Base-by-base conservation (phyloP, 1,140 invertebrate genomes). In the Rhynchophorus ferrugineus region DNA sequence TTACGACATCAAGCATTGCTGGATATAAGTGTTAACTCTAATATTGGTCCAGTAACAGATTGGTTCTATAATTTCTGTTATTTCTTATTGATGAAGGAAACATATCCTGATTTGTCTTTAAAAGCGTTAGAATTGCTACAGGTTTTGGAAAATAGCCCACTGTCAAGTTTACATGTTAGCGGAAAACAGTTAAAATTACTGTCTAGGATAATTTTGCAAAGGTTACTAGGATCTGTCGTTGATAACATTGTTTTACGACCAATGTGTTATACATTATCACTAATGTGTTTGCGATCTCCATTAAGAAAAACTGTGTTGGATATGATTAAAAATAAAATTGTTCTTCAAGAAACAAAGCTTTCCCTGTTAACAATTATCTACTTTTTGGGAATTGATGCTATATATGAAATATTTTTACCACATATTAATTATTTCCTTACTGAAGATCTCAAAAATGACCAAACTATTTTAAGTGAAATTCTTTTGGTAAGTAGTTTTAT, bases 11-110 rank as follows among this genome's bases (percentile, higher is more conserved):
- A 57, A 17, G 64, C 61, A 3, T 57, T 69, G 36, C 44, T 44
- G 44, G 61, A 67, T 56, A 61, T 69, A 22, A 61, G 59, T 20
- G 44, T 57, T 29, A 67, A 69, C 54, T 38, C 58, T 29, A 18
- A 48, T 19, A 64, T 69, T 36, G 67, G 64, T 3, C 62, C 64
- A 9, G 64, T 69, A 33, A 61, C 58, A 11, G 55, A 66, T 35
- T 67, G 64, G 65, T 67, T 69, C 50, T 69, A 69, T 58, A 55
- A 66, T 50, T 69, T 69, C 60, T 58, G 55, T 19, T 69, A 67
- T 47, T 61, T 66, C 9, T 39, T 69, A 17, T 48, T 69, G 6
- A 67, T 64, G 50, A 59, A 69, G 53, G 56, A 64, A 22, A 65
- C 60, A 7, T 68, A 66, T 47, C 60, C 65, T 52, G 57, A 44